These are phyloP conservation scores for Fissipunctia ypsillon DNA, from an alignment of 2,888 invertebrate genomes.

Conservation along the genomic window DNA sequence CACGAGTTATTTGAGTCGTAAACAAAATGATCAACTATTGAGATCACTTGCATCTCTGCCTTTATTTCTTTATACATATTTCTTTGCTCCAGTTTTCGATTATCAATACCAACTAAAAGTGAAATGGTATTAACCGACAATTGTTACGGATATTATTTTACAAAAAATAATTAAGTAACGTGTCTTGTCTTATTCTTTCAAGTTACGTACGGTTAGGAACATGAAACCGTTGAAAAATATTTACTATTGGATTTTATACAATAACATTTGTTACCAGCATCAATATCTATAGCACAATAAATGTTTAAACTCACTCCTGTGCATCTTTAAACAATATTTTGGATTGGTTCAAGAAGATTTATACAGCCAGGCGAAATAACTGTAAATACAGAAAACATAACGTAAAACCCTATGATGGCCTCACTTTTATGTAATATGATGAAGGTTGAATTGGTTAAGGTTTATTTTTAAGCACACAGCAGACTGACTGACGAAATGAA, in stretches of 20 bases:
- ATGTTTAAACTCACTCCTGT: too few species aligned
- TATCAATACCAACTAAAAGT: neutral
- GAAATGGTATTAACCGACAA: constrained; percentile 4
- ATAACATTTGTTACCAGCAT: too few species aligned
- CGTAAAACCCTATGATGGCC: constrained; percentile 21
- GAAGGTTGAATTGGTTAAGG: constrained; percentile 58
- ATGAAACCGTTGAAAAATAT: neutral
- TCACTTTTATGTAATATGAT: constrained; percentile 25
- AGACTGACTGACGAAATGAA: constrained; percentile 15
- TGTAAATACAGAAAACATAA: constrained; percentile 5
- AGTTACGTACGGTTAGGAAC: neutral
- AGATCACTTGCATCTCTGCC: neutral
- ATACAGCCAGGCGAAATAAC: neutral
- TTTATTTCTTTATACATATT: too few species aligned
- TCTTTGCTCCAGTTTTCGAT: constrained; percentile 23
- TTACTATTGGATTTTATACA: neutral
- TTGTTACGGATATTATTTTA: neutral
- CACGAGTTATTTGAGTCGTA: constrained; percentile 13
- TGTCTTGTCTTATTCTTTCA: neutral
- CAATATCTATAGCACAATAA: neutral
- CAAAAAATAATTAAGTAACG: neutral
- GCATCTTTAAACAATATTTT: neutral
- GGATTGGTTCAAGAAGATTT: neutral
- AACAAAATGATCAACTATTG: constrained; percentile 44
- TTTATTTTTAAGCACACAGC: constrained; percentile 37